Evolutionary conservation across 2,888 invertebrate species (phyloP), one percentile per base, ranked within the genome.

Genomic region (Creontiades dilutus): DNA sequence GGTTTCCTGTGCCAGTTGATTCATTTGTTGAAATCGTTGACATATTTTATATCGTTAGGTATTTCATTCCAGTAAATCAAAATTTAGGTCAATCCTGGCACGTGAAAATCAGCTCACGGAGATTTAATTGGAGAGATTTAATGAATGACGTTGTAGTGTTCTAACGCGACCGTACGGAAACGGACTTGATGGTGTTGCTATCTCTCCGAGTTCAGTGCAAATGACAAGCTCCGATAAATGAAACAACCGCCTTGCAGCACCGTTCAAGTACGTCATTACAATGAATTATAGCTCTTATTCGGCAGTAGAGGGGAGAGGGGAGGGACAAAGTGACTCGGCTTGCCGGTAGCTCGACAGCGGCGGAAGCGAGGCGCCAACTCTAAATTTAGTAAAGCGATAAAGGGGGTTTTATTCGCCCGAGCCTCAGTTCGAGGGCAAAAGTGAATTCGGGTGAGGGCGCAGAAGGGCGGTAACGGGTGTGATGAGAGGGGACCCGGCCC

Each of bases 351-450:
- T 68, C 68, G 19, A 68, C 68, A 68, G 57, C 68, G 19, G 19
- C 68, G 23, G 68, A 68, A 68, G 23, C 68, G 68, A 68, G 68
- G 68, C 23, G 68, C 68, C 68, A 23, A 19, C 68, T 68, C 68
- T 68, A 68, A 68, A 68, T 68, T 68, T 68, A 68, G 68, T 27
- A 68, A 68, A 68, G 68, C 68, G 68, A 68, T 68, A 68, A 68
- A 68, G 27, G 68, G 68, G 68, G 68, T 68, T 68, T 68, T 68
- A 68, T 68, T 68, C 68, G 9, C 68, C 23, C 68, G 23, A 23
- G 68, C 68, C 68, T 68, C 23, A 68, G 23, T 19, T 5, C 68
- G 68, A 23, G 19, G 68, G 68, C 68, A 68, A 68, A 68, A 68
- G 68, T 68, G 68, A 68, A 68, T 68, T 68, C 23, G 68, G 68